Base-by-base conservation (phyloP, 2,797 vertebrate genomes). In the Neostethus bicornis region DNA sequence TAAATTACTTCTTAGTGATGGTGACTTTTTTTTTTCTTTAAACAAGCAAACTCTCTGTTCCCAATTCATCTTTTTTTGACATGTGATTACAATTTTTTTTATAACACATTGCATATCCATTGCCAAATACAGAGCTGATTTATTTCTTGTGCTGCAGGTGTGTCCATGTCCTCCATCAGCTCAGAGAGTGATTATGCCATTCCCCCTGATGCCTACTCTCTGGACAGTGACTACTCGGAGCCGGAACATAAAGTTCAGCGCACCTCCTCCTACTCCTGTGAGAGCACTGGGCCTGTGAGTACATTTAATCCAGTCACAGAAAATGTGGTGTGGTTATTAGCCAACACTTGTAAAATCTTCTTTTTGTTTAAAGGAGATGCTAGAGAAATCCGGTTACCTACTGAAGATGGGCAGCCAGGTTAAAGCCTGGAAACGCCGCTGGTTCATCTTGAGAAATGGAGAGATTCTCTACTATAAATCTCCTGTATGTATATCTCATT, bases 181-280 rank as follows among this genome's bases (percentile, higher is more conserved):
- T 98, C 96, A 0, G 96, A 98, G 81, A 94, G 96, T 11, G 96
- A 98, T 82, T 98, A 98, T 12, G 96, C 96, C 68, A 95, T 98
- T 54, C 96, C 96, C 19, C 96, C 96, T 1, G 96, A 98, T 7
- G 96, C 96, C 56, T 97, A 82, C 73, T 97, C 94, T 2, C 77
- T 97, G 88, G 94, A 97, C 88, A 94, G 94, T 1, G 95, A 98
- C 87, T 94, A 94, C 85, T 98, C 94, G 0, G 96, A 98, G 74
- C 96, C 96, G 1, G 96, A 98, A 42, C 95, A 96, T 59, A 98
- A 98, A 77, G 92, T 98, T 7, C 95, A 96, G 77, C 84, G 95
- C 6, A 98, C 96, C 11, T 98, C 95, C 0, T 92, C 94, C 11
- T 97, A 95, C 83, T 97, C 95, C 60, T 90, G 87, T 0, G 96